Percentiles rank a stretch among this genome's conserved stretches.
Evolutionary conservation across 1,140 invertebrate species (phyloP).

Genomic region (Mylabris phalerata): DNA sequence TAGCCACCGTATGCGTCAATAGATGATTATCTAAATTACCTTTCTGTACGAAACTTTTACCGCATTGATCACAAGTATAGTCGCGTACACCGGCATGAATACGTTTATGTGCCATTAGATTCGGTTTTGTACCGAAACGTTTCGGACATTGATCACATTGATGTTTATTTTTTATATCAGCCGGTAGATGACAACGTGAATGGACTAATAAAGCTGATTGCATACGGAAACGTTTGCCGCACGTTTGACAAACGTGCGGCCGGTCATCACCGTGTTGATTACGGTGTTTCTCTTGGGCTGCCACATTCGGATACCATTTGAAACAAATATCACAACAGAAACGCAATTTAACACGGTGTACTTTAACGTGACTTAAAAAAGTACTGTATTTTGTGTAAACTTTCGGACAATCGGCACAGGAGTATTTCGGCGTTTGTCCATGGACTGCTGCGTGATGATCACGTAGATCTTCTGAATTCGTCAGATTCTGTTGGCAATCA

Average conservation of each 20-base stretch:
- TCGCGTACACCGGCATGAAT: constrained; percentile 49
- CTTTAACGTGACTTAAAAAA: constrained; percentile 50
- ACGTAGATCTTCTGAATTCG: constrained; percentile 46
- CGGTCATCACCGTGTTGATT: constrained; percentile 47
- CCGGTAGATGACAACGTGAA: constrained; percentile 49
- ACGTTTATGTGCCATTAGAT: constrained; percentile 51
- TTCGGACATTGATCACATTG: constrained; percentile 54
- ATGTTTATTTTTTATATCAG: constrained; percentile 49
- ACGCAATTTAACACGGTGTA: constrained; percentile 48
- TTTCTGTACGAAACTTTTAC: constrained; percentile 55
- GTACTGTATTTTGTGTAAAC: constrained; percentile 53
- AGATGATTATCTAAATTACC: constrained; percentile 54
- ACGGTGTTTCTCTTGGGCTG: constrained; percentile 47
- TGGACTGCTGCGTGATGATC: constrained; percentile 49
- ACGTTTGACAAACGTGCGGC: constrained; percentile 48
- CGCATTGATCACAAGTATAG: constrained; percentile 54
- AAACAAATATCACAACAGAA: constrained; percentile 52
- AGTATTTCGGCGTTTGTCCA: constrained; percentile 48
- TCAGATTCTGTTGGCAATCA: constrained; percentile 48
- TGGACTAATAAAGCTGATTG: constrained; percentile 50
- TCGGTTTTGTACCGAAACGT: constrained; percentile 47
- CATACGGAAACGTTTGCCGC: constrained; percentile 51
- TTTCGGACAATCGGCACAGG: constrained; percentile 53
- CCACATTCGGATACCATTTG: constrained; percentile 45
- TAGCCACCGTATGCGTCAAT: constrained; percentile 48